Evolutionary conservation across 1,140 invertebrate genomes (phyloP).

Genomic region (Trichonephila clavipes): DNA sequence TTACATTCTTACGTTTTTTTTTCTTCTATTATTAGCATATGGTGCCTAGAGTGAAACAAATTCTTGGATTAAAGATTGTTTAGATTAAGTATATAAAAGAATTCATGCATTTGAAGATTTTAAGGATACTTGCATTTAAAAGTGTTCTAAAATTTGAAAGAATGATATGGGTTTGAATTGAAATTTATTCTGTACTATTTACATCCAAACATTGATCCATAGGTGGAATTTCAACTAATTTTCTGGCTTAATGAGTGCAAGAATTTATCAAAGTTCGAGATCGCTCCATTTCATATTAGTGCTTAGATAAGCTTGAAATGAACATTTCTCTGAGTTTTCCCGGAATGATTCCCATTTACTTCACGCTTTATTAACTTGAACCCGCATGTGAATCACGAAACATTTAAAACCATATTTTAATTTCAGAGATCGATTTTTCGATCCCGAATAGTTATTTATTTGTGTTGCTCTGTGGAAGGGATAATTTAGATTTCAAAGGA

Average conservation of each 20-base stretch:
- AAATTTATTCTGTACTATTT: neutral
- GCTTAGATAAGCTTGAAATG: neutral
- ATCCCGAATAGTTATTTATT: no score
- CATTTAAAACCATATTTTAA: neutral
- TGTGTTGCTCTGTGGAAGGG: no score
- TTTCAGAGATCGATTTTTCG: neutral
- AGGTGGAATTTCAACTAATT: neutral
- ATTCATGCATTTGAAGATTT: no score
- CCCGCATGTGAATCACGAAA: neutral
- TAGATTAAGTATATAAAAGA: no score
- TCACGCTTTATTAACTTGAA: conserved; percentile 29
- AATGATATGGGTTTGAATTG: no score
- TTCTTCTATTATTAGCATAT: no score
- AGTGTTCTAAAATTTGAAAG: no score
- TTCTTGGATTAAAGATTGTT: no score
- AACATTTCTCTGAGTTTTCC: neutral
- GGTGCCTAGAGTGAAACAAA: no score
- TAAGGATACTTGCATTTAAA: no score
- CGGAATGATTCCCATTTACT: conserved; percentile 36
- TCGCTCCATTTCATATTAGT: neutral
- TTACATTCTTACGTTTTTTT: no score
- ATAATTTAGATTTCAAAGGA: no score
- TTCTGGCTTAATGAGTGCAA: neutral
- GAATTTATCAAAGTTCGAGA: conserved; percentile 19
- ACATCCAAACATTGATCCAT: neutral